Conservation (phyloP, 2,888 invertebrate species). For the Acanthosoma haemorrhoidale region DNA sequence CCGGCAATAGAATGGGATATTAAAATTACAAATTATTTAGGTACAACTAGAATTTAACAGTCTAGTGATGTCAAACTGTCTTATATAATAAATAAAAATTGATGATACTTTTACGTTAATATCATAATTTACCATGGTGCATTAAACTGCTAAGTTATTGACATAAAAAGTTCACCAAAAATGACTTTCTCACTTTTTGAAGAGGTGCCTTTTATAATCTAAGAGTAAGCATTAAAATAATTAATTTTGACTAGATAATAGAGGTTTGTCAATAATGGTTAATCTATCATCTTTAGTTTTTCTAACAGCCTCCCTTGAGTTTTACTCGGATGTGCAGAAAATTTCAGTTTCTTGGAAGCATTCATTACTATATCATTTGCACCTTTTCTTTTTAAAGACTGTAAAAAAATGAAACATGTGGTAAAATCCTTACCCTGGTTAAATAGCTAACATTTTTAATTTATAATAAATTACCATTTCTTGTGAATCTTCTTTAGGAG, state of each 20-base stretch:
- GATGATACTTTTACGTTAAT: no score
- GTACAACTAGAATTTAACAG: no score
- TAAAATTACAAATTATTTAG: no score
- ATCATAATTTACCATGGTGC: no score
- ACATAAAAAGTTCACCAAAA: no score
- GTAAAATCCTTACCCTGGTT: background rate
- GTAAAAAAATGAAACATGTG: background rate
- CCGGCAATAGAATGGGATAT: no score
- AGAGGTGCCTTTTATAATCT: no score
- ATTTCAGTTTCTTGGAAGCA: background rate
- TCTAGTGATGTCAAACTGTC: no score
- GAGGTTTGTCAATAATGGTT: background rate
- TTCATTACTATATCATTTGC: background rate
- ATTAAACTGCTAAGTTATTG: no score
- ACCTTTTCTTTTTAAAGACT: slow-evolving; percentile 7
- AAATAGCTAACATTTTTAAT: background rate
- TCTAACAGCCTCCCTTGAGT: background rate
- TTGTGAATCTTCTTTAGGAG: slow-evolving; percentile 43
- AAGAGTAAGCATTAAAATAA: no score
- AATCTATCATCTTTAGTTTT: background rate
- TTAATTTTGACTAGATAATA: background rate
- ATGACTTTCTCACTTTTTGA: no score
- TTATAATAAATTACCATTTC: slow-evolving; percentile 12
- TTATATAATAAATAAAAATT: no score
- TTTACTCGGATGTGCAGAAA: background rate